These are phyloP conservation scores for Syrmaticus mikado DNA, from an alignment of 2,113 vertebrate genomes.

Conservation along the genomic window DNA sequence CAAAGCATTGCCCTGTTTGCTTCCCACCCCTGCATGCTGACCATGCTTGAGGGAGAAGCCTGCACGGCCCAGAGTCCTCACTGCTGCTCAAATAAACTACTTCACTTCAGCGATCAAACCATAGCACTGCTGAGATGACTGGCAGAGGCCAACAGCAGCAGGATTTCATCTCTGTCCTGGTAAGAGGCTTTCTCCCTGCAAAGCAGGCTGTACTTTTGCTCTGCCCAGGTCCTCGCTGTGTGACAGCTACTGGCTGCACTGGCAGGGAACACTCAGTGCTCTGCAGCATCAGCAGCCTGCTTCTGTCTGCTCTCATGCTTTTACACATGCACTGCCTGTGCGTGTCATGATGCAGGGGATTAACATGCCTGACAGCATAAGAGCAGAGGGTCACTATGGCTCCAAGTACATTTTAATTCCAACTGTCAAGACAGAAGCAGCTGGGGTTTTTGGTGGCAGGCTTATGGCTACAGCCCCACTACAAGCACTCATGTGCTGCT, in stretches of 20 bases:
- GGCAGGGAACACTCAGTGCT: too few relatives aligned
- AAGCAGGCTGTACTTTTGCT: background rate
- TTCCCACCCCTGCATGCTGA: accelerated
- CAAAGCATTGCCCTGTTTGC: background rate
- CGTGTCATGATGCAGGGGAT: background rate
- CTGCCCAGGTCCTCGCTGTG: background rate
- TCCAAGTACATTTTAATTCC: background rate
- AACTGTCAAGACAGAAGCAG: accelerated
- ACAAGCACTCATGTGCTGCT: background rate
- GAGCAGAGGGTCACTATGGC: background rate
- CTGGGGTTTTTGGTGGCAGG: background rate
- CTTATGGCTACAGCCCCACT: background rate
- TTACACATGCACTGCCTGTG: background rate
- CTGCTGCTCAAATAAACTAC: background rate
- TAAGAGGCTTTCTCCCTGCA: too few relatives aligned
- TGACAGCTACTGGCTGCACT: background rate
- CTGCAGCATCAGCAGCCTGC: background rate
- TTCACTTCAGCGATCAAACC: background rate
- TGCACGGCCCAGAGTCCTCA: background rate
- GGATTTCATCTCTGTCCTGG: background rate
- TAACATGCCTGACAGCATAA: accelerated
- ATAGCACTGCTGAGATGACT: background rate
- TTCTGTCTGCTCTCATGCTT: background rate
- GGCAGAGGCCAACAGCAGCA: background rate
- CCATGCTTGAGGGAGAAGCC: too few relatives aligned